phyloP scores from a whole-genome alignment of 2,113 vertebrate genomes.

The Chaetodon trifascialis region DNA sequence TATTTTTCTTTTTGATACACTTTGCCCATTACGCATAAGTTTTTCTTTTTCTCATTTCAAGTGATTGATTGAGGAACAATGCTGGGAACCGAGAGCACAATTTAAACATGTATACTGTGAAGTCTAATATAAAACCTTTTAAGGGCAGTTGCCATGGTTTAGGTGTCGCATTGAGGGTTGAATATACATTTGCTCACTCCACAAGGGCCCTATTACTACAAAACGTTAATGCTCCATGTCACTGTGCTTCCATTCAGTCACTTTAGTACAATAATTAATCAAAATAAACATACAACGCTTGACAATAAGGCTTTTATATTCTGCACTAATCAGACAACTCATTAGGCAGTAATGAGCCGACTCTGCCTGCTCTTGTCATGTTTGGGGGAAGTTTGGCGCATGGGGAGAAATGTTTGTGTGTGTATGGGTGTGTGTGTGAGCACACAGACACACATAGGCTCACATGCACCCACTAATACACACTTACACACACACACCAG shows the following conservation, averaged over 20 bases:
- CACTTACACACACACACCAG: constrained; percentile 47
- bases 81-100: neutral
- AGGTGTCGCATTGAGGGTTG: constrained; percentile 23
- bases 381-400: constrained; percentile 74
- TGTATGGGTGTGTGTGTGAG: constrained; percentile 11
- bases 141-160: neutral
- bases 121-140: constrained; percentile 11
- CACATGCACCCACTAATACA: constrained; percentile 24
- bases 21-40: neutral
- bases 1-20: neutral
- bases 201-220: constrained; percentile 65
- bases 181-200: constrained; percentile 33
- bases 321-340: constrained; percentile 82
- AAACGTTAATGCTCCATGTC: constrained; percentile 67
- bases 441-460: constrained; percentile 36
- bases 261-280: constrained; percentile 83
- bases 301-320: constrained; percentile 83
- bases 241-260: constrained; percentile 71
- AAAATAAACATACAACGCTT: constrained; percentile 81
- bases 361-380: constrained; percentile 75
- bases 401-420: constrained; percentile 62
- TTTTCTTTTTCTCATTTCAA: neutral
- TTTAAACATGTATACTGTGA: neutral
- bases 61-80: neutral
- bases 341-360: constrained; percentile 83